A percentile compares a stretch with the other conserved stretches of the same genome.
Evolutionary conservation across 2,797 vertebrate genomes (phyloP).

Genomic region (Astyanax mexicanus): DNA sequence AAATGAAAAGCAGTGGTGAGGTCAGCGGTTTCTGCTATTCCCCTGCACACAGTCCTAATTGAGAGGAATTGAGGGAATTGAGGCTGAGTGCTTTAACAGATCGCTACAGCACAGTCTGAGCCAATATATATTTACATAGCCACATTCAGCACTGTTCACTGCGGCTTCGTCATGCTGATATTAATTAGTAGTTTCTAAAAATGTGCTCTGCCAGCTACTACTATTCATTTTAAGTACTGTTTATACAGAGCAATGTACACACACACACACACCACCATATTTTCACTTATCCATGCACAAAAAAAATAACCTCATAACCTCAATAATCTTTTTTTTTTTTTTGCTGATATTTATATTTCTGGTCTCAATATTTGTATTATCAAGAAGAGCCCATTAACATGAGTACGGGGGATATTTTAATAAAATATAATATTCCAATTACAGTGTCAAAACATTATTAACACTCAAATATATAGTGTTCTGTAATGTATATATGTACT

Average conservation of each 20-base stretch:
- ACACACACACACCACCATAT: not conserved
- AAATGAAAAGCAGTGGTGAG: constrained; percentile 71
- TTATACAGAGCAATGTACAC: not conserved
- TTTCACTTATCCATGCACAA: not conserved
- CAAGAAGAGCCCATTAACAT: no score
- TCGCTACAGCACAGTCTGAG: constrained; percentile 66
- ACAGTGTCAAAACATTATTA: no score
- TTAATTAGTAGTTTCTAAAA: constrained; percentile 1
- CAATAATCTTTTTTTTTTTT: no score
- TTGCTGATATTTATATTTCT: no score
- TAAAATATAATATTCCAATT: no score
- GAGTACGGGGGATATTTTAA: no score
- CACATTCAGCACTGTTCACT: not conserved
- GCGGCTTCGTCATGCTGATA: not conserved
- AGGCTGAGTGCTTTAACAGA: constrained; percentile 72
- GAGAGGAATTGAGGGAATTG: constrained; percentile 72
- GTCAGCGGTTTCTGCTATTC: constrained; percentile 75
- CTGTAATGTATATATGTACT: no score
- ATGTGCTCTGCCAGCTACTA: not conserved
- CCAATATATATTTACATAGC: constrained; percentile 36
- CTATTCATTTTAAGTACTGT: not conserved
- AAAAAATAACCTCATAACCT: no score
- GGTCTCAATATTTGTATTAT: no score
- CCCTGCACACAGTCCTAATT: constrained; percentile 71
- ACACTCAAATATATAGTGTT: no score